Percentiles rank a stretch among this genome's conserved stretches.
These are phyloP conservation scores for Delphinus delphis DNA, from an alignment of 2,113 vertebrate species.

Conservation along the genomic window DNA sequence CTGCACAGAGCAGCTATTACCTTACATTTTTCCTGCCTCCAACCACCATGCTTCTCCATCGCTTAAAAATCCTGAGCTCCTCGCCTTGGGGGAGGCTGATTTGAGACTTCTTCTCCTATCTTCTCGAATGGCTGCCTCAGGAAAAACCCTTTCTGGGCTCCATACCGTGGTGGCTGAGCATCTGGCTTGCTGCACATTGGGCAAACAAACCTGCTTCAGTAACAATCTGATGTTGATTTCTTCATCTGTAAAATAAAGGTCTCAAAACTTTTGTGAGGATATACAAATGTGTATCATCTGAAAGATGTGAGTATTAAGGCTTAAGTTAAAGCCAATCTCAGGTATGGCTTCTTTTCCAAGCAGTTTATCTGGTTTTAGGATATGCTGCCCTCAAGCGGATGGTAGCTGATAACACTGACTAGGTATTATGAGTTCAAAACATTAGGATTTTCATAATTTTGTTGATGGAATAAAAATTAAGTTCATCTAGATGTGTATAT, in stretches of 20 bases:
- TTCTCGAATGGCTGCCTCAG: not conserved
- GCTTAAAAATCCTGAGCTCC: not conserved
- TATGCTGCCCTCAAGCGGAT: conserved; percentile 15
- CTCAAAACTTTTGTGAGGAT: not conserved
- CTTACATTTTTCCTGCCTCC: not conserved
- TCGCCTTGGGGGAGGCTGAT: not conserved
- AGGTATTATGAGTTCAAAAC: not conserved
- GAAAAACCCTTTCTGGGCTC: not conserved
- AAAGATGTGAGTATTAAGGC: not conserved
- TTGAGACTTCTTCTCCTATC: not conserved
- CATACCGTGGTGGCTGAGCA: not conserved
- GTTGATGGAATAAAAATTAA: not conserved
- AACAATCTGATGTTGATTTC: not conserved
- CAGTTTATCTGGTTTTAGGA: not conserved
- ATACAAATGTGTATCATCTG: not conserved
- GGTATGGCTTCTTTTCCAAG: not conserved
- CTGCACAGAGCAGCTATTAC: not conserved
- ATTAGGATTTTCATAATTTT: not conserved
- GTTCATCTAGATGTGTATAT: not conserved
- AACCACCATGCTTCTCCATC: not conserved
- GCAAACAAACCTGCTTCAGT: not conserved
- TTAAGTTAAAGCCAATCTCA: not conserved
- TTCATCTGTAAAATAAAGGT: not conserved
- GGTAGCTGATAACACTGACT: not conserved
- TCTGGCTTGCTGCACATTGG: not conserved